Percentiles rank a stretch among this genome's conserved stretches.
These are phyloP conservation scores for Festucalex cinctus DNA, from an alignment of 2,113 vertebrate genomes.

Conservation along the genomic window DNA sequence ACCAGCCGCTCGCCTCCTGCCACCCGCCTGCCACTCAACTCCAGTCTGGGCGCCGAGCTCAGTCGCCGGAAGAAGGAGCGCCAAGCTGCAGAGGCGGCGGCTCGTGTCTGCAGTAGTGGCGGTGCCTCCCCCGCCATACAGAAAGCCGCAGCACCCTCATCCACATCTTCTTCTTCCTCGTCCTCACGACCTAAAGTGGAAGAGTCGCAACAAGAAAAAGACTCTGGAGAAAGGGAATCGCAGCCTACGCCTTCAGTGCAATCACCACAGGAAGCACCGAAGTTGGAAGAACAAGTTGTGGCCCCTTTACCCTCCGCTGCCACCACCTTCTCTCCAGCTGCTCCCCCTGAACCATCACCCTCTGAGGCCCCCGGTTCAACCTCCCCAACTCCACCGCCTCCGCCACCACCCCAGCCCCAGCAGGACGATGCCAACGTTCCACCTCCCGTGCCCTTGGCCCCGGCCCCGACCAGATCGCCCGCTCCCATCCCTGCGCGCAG, in stretches of 20 bases:
- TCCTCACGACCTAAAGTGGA: slow-evolving; percentile 50
- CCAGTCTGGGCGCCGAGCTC: slow-evolving; percentile 92
- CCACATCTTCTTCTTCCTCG: slow-evolving; percentile 16
- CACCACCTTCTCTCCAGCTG: slow-evolving; percentile 60
- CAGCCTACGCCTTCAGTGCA: slow-evolving; percentile 48
- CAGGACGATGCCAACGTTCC: slow-evolving; percentile 67
- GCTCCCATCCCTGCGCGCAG: slow-evolving; percentile 71
- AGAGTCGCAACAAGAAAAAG: slow-evolving; percentile 39
- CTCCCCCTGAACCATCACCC: slow-evolving; percentile 76
- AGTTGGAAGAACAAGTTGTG: slow-evolving; percentile 35
- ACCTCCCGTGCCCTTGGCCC: slow-evolving; percentile 50
- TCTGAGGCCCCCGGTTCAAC: slow-evolving; percentile 42
- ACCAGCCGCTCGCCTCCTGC: slow-evolving; percentile 89
- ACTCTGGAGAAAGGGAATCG: slow-evolving; percentile 33
- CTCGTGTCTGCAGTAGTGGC: slow-evolving; percentile 78
- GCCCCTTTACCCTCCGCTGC: slow-evolving; percentile 36
- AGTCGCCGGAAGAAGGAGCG: slow-evolving; percentile 92
- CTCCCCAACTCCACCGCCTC: slow-evolving; percentile 63
- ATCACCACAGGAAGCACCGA: slow-evolving; percentile 45
- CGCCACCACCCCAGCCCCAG: slow-evolving; percentile 29
- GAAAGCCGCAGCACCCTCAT: slow-evolving; percentile 44
- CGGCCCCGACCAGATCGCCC: slow-evolving; percentile 78
- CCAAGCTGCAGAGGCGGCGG: slow-evolving; percentile 84
- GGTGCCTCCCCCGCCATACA: slow-evolving; percentile 73
- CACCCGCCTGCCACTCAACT: slow-evolving; percentile 84